A percentile compares a stretch with the other conserved stretches of the same genome.
Conservation (phyloP, 2,113 vertebrate species). For the Pituophis catenifer region DNA sequence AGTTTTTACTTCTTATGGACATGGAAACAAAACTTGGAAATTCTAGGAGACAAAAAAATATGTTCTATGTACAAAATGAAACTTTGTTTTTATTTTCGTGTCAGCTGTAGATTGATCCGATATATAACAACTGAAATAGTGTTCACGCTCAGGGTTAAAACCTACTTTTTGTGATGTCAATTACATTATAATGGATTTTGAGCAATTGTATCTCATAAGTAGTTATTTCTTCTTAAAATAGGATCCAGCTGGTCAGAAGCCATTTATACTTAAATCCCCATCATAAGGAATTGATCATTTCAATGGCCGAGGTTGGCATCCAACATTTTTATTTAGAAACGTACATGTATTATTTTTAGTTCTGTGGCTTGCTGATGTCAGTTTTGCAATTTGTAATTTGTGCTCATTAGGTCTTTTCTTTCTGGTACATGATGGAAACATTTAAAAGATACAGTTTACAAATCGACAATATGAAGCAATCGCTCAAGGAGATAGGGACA, state of each 20-base stretch:
- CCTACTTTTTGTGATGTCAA: background rate
- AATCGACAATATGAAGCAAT: background rate
- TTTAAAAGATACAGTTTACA: background rate
- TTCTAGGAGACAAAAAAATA: background rate
- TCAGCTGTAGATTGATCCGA: background rate
- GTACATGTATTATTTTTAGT: slow-evolving; percentile 6
- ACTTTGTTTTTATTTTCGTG: background rate
- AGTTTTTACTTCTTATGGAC: background rate
- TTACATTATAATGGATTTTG: background rate
- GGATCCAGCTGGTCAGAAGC: background rate
- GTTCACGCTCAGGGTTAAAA: background rate
- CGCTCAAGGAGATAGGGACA: background rate
- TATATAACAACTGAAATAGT: background rate
- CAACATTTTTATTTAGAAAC: slow-evolving; percentile 30
- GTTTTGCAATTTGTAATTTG: background rate
- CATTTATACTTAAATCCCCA: background rate
- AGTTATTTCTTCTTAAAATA: background rate
- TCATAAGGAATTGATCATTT: background rate
- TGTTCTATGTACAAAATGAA: background rate
- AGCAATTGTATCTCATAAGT: background rate
- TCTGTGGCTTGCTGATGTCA: background rate
- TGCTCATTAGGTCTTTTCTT: background rate
- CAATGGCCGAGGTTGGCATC: background rate
- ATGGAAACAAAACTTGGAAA: background rate
- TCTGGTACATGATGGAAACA: background rate